Base-by-base conservation (phyloP, 1,140 invertebrate species). In the Achroia grisella region DNA sequence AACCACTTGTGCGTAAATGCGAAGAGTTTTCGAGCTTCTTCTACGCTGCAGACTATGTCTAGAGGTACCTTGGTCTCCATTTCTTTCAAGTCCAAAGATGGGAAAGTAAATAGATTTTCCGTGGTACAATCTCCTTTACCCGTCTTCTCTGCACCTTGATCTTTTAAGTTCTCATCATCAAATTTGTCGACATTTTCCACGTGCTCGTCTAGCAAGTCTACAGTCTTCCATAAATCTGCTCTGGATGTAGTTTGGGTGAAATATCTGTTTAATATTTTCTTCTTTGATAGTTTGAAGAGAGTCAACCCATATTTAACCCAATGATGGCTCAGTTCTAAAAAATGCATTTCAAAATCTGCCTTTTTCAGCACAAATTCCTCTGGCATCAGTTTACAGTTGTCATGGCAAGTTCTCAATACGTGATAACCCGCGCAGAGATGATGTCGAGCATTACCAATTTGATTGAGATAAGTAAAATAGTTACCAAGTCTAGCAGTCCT, bases 241-340 rank as follows among this genome's bases (percentile, higher is more conserved):
- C 54, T 67, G 1, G 61, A 63, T 52, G 83, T 48, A 35, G 69
- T 43, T 37, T 78, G 62, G 3, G 64, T 55, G 47, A 79, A 86
- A 44, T 77, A 83, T 23, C 65, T 56, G 14, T 61, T 70, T 10
- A 87, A 61, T 44, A 82, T 70, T 39, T 80, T 81, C 39, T 79
- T 78, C 45, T 83, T 87, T 0, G 90, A 91, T 29, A 79, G 41
- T 55, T 89, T 89, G 45, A 92, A 85, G 10, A 92, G 59, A 10
- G 82, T 79, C 8, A 91, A 62, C 8, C 88, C 88, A 69, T 91
- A 92, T 63, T 91, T 92, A 1, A 88, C 86, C 89, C 90, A 91
- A 57, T 89, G 89, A 43, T 89, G 86, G 12, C 87, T 86, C 8
- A 92, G 68, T 65, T 92, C 90, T 11, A 90, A 86, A 54, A 86